phyloP scores from a whole-genome alignment of 2,888 invertebrate genomes.

The Aethes cnicana region DNA sequence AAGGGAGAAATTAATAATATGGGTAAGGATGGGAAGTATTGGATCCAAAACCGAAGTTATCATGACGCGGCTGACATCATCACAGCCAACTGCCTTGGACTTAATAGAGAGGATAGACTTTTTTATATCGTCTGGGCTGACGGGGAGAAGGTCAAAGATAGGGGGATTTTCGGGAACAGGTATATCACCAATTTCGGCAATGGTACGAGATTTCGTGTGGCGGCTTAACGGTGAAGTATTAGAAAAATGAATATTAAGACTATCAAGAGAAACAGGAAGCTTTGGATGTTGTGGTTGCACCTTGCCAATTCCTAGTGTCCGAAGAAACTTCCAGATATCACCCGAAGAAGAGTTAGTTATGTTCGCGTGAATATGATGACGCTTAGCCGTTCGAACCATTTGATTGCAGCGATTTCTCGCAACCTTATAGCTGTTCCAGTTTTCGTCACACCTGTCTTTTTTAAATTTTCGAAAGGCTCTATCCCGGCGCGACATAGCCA shows the following conservation, averaged over 20 bases:
- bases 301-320: not conserved
- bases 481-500: constrained; percentile 3
- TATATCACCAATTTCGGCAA: too few relatives aligned
- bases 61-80: not conserved
- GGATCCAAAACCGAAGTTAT: not conserved
- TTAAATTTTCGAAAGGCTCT: not conserved
- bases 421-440: not conserved
- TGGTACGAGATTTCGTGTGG: too few relatives aligned
- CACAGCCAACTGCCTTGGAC: not conserved
- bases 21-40: not conserved
- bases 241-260: not conserved
- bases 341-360: not conserved
- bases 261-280: not conserved
- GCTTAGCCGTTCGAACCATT: constrained; percentile 18
- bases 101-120: not conserved
- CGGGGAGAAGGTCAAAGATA: too few relatives aligned
- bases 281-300: not conserved
- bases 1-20: not conserved
- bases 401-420: constrained; percentile 27
- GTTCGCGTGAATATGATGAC: constrained; percentile 7
- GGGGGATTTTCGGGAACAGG: too few relatives aligned
- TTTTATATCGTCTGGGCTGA: too few relatives aligned
- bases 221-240: not conserved
- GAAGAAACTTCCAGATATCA: not conserved
- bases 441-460: not conserved